phyloP scores from a whole-genome alignment of 2,113 vertebrate species.

The Macquaria australasica region DNA sequence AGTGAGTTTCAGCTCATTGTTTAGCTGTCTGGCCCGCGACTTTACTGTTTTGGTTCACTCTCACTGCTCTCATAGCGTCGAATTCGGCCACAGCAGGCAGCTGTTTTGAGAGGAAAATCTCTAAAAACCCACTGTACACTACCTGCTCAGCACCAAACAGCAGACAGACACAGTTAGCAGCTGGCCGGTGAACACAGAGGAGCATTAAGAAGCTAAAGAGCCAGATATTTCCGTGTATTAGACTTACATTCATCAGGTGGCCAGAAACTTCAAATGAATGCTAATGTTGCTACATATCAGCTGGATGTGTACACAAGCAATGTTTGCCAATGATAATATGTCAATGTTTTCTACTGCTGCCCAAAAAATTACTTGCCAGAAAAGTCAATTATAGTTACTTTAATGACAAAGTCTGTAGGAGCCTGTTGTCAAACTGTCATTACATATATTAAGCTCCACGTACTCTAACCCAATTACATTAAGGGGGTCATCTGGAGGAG shows the following conservation, averaged over 20 bases:
- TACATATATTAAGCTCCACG: not conserved
- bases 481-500: not conserved
- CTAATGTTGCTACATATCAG: not conserved
- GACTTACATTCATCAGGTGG: not conserved
- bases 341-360: no score
- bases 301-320: not conserved
- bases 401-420: conserved; percentile 1
- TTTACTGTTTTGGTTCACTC: not conserved
- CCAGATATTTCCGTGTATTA: no score
- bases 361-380: not conserved
- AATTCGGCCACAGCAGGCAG: not conserved
- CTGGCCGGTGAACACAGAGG: no score
- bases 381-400: not conserved
- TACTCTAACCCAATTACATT: not conserved
- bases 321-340: not conserved
- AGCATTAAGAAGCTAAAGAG: no score
- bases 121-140: not conserved
- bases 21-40: no score
- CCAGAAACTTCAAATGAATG: not conserved
- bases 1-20: conserved; percentile 16
- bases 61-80: not conserved
- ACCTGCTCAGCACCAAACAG: not conserved
- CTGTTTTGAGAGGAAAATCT: not conserved
- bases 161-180: no score
- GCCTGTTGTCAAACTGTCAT: not conserved